Conservation (phyloP, 2,797 vertebrate species). For the Hyperoplus immaculatus region DNA sequence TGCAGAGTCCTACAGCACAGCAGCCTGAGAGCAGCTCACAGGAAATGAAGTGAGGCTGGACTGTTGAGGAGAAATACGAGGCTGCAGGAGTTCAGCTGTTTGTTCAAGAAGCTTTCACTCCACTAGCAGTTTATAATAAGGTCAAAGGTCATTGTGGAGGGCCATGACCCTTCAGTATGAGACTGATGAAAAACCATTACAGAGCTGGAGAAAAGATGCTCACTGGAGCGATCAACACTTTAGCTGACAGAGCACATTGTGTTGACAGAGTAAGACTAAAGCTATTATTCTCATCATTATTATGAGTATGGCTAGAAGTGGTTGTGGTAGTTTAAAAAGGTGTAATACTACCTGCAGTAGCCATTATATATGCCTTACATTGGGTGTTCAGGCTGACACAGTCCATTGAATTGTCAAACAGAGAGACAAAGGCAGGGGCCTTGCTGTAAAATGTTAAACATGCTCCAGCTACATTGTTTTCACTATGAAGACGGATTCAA, state of each 20-base stretch:
- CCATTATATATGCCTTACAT: too few relatives aligned
- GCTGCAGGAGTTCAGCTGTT: constrained; percentile 18
- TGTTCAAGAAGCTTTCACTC: constrained; percentile 24
- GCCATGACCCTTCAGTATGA: constrained; percentile 15
- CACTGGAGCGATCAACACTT: constrained; percentile 25
- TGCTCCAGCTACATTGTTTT: too few relatives aligned
- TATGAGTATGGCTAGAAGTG: not conserved
- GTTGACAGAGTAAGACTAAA: not conserved
- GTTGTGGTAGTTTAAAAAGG: not conserved
- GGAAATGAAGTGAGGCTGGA: constrained; percentile 12
- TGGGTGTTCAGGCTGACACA: too few relatives aligned
- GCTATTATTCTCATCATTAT: not conserved
- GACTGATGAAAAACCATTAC: constrained; percentile 13
- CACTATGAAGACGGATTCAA: too few relatives aligned
- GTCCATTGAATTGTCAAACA: too few relatives aligned
- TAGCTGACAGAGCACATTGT: constrained; percentile 4
- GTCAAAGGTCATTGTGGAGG: constrained; percentile 30
- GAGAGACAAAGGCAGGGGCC: too few relatives aligned
- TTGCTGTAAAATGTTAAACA: too few relatives aligned
- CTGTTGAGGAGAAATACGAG: not conserved
- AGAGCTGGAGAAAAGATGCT: constrained; percentile 27
- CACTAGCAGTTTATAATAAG: constrained; percentile 22
- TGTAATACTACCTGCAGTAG: too few relatives aligned
- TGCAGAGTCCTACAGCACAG: constrained; percentile 12
- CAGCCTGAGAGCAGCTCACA: constrained; percentile 33